Conservation (phyloP, 2,888 invertebrate genomes). For the Schizaphis graminum region DNA sequence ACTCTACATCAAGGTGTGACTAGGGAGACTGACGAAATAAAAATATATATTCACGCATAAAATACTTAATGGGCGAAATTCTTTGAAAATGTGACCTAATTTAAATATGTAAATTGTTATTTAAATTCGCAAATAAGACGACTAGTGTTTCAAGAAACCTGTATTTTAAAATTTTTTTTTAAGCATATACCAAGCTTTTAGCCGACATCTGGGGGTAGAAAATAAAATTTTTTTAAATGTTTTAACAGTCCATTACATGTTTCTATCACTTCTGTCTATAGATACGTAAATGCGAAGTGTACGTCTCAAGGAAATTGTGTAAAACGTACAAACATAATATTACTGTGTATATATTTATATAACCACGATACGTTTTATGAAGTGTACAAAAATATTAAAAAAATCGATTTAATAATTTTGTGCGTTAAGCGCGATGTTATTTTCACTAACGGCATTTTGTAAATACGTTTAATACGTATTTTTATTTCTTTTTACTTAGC, state of each 20-base stretch:
- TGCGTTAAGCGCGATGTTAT: background rate
- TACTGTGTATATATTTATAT: background rate
- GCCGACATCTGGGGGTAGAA: background rate
- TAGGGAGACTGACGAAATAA: background rate
- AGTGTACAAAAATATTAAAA: background rate
- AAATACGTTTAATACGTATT: background rate
- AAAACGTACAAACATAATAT: background rate
- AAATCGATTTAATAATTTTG: conserved; percentile 7
- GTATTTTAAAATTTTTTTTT: background rate
- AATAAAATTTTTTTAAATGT: background rate
- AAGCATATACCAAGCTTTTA: conserved; percentile 22
- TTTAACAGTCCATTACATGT: conserved; percentile 17
- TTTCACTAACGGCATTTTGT: background rate
- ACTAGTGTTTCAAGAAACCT: background rate
- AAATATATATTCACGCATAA: background rate
- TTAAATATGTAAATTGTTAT: conserved; percentile 7
- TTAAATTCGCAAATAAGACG: background rate
- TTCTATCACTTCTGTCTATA: background rate
- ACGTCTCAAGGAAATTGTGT: background rate
- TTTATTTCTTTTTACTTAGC: background rate
- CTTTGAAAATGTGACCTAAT: background rate
- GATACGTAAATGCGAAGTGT: background rate
- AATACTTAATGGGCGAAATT: background rate
- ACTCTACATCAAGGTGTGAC: background rate
- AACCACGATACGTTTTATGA: background rate